phyloP scores from a whole-genome alignment of 2,888 invertebrate species.

The Dolomedes plantarius region DNA sequence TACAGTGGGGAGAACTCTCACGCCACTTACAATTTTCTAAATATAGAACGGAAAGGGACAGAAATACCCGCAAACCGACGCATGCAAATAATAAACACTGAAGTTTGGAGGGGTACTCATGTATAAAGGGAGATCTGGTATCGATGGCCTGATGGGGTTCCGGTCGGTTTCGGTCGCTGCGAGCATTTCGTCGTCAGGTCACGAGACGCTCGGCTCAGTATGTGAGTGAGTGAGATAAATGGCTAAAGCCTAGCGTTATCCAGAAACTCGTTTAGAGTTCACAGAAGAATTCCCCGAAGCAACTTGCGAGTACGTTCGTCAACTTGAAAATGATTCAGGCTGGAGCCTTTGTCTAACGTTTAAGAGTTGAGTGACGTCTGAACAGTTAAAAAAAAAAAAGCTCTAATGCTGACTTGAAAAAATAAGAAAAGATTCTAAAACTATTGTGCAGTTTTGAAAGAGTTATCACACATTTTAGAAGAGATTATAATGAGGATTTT shows the following conservation, averaged over 20 bases:
- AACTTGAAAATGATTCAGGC: too few relatives aligned
- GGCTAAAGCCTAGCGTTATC: neutral
- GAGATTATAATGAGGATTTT: too few relatives aligned
- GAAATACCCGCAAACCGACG: neutral
- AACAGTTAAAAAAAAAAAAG: too few relatives aligned
- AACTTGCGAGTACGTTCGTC: too few relatives aligned
- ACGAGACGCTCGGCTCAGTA: neutral
- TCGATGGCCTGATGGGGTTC: slow-evolving; percentile 1
- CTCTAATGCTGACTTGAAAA: too few relatives aligned
- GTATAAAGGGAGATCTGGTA: neutral
- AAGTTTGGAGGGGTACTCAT: neutral
- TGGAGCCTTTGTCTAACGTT: too few relatives aligned
- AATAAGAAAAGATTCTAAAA: too few relatives aligned
- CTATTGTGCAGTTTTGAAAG: too few relatives aligned
- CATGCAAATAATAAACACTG: too few relatives aligned
- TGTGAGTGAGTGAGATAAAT: neutral
- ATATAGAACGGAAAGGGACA: slow-evolving; percentile 27
- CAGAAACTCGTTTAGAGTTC: neutral
- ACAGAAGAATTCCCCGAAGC: neutral
- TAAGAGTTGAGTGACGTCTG: too few relatives aligned
- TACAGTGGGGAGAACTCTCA: neutral
- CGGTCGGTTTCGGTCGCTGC: neutral
- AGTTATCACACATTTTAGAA: too few relatives aligned
- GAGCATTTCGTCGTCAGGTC: neutral
- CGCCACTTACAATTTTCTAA: slow-evolving; percentile 20